These are phyloP conservation scores for Noctilio leporinus DNA, from an alignment of 2,113 vertebrate species.

Conservation along the genomic window DNA sequence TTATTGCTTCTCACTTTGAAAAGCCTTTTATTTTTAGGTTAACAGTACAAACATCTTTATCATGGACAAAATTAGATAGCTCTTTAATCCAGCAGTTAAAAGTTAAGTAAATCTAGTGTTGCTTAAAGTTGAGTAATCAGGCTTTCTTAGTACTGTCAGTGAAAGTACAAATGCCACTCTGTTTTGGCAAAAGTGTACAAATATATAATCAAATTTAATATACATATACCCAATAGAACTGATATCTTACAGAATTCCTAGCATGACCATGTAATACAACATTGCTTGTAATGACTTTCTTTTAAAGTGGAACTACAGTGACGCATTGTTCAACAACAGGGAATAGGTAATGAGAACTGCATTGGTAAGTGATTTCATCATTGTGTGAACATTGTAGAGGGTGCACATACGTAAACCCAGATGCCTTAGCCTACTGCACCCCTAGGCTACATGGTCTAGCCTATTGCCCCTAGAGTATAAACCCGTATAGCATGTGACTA, in stretches of 20 bases:
- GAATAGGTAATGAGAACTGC: neutral
- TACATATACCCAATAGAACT: neutral
- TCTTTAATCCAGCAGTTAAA: neutral
- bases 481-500: neutral
- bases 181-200: neutral
- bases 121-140: neutral
- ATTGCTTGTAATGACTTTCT: neutral
- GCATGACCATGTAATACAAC: neutral
- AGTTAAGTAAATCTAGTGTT: neutral
- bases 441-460: neutral
- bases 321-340: neutral
- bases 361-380: neutral
- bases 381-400: neutral
- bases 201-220: neutral
- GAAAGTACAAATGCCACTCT: neutral
- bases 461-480: neutral
- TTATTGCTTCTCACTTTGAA: neutral
- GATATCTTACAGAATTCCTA: neutral
- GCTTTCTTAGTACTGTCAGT: neutral
- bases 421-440: neutral
- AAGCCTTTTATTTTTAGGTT: neutral
- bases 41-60: neutral
- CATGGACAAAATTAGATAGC: neutral
- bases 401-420: neutral
- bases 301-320: neutral